phyloP scores from a whole-genome alignment of 2,113 vertebrate species.

The Suricata suricatta region DNA sequence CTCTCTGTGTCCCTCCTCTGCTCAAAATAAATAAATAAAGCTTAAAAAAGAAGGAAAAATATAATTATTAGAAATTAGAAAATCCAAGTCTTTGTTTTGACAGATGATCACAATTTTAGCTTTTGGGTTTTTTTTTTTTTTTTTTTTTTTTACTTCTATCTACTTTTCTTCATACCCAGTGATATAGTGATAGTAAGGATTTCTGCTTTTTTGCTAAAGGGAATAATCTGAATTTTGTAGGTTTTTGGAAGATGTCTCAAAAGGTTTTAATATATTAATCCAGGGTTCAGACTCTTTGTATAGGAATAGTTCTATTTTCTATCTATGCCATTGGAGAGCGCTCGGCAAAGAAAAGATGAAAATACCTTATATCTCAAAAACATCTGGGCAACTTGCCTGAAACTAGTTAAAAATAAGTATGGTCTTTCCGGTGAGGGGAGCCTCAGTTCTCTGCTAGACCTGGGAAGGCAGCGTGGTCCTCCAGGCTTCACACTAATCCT shows the following conservation, averaged over 20 bases:
- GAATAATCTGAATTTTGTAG: slow-evolving; percentile 10
- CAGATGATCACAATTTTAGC: background rate
- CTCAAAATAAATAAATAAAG: background rate
- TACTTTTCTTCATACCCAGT: background rate
- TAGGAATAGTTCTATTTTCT: background rate
- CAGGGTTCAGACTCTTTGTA: background rate
- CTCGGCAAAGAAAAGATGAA: slow-evolving; percentile 23
- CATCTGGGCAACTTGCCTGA: background rate
- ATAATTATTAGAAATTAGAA: background rate
- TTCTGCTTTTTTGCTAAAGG: background rate
- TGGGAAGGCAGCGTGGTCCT: background rate
- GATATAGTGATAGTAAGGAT: background rate
- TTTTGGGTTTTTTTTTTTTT: background rate
- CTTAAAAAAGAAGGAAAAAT: background rate
- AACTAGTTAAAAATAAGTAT: background rate
- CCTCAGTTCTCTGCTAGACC: background rate
- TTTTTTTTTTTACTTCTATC: background rate
- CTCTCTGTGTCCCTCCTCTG: background rate
- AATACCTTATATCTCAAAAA: background rate
- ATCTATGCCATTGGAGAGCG: background rate
- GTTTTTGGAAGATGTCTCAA: background rate
- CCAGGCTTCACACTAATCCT: background rate
- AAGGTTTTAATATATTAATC: slow-evolving; percentile 12
- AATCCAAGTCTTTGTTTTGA: background rate
- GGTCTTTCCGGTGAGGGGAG: background rate